Evolutionary conservation across 2,113 vertebrate species (phyloP), one percentile per base, ranked within the genome.

Genomic region (Heteronetta atricapilla): DNA sequence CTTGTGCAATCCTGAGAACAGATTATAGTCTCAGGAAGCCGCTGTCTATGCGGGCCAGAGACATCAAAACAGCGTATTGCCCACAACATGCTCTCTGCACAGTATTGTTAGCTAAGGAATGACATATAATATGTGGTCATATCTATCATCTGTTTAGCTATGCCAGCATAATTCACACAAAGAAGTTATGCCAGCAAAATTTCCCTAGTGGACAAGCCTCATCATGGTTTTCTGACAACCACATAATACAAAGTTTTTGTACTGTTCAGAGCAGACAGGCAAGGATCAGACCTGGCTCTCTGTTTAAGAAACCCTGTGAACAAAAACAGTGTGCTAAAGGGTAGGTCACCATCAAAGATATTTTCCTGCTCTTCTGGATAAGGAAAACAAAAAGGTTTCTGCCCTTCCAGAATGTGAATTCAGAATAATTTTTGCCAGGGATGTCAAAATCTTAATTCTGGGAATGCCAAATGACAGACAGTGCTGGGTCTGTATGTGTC

Each of bases 31-130:
- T 90, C 83, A 90, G 83, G 56, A 97, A 90, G 69, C 86, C 1
- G 0, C 68, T 2, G 56, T 17, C 93, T 88, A 8, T 2, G 2
- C 33, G 84, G 81, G 58, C 53, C 77, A 91, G 81, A 92, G 74
- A 92, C 84, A 95, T 89, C 93, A 95, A 94, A 94, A 82, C 77
- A 93, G 48, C 33, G 42, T 36, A 87, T 66, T 93, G 89, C 83
- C 86, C 80, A 83, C 81, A 93, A 60, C 1, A 1, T 78, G 66
- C 76, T 89, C 25, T 83, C 86, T 82, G 69, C 46, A n/a, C 0
- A 0, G 69, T 64, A 48, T 60, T 89, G 86, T 92, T 90, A 69
- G 84, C 91, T 91, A 76, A 87, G 87, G 59, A 91, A 77, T 82
- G 89, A 73, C 78, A 70, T 66, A 52, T 70, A 70, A 77, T 66